A percentile compares a stretch with the other conserved stretches of the same genome.
Conservation (phyloP, 1,140 invertebrate species). For the Onthophagus taurus region DNA sequence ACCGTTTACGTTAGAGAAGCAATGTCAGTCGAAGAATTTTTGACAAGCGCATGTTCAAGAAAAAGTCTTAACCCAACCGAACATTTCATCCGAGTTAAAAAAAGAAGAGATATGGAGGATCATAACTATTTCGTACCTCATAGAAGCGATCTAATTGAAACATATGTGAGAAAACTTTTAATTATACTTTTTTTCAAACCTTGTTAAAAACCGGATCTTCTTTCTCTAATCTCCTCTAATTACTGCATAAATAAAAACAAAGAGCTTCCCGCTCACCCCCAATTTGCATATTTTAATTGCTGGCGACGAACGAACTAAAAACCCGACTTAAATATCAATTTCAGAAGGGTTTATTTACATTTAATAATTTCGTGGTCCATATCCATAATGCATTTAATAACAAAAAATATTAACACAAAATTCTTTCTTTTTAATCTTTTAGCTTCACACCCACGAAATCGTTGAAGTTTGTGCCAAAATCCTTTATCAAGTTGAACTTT, state of each 20-base stretch:
- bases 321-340: no score
- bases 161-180: constrained; percentile 80
- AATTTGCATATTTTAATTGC: no score
- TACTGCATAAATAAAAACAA: no score
- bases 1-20: constrained; percentile 77
- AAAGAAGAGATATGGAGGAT: constrained; percentile 88
- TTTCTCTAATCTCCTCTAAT: no score
- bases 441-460: constrained; percentile 90
- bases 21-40: constrained; percentile 92
- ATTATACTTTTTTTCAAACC: no score
- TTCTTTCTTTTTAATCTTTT: constrained; percentile 26
- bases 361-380: no score
- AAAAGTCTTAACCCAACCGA: constrained; percentile 87
- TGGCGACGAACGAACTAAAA: no score
- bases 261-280: no score
- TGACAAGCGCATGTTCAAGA: constrained; percentile 81
- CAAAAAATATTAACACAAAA: no score
- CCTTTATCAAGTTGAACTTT: constrained; percentile 91
- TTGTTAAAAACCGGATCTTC: no score
- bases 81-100: constrained; percentile 92
- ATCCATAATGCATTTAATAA: no score
- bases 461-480: constrained; percentile 96
- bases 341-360: no score
- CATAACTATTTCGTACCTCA: constrained; percentile 93
- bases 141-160: constrained; percentile 85